These are phyloP conservation scores for Melieria picta DNA, from an alignment of 2,888 invertebrate genomes.

Conservation along the genomic window DNA sequence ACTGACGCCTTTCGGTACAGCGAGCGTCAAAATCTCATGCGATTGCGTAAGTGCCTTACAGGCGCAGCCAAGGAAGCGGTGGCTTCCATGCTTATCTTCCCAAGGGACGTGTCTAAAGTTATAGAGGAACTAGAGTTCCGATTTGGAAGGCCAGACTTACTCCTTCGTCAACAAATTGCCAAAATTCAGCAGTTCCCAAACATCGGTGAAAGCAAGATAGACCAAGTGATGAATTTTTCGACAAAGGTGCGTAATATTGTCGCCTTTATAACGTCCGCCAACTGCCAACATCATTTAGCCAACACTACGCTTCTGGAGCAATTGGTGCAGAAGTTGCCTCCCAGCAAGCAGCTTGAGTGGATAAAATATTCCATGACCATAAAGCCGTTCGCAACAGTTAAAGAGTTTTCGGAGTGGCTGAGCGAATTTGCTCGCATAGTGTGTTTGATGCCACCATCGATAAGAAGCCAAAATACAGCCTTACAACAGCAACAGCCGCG, in stretches of 20 bases:
- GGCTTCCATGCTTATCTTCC: constrained; percentile 29
- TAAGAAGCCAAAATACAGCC: too few relatives aligned
- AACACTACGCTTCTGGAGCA: too few relatives aligned
- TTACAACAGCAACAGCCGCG: too few relatives aligned
- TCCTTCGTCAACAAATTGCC: constrained; percentile 5
- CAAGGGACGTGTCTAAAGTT: constrained; percentile 11
- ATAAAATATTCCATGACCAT: too few relatives aligned
- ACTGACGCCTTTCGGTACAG: constrained; percentile 31
- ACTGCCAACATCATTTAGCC: neutral
- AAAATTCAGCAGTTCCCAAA: constrained; percentile 18
- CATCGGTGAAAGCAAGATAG: constrained; percentile 11
- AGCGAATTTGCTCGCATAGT: too few relatives aligned
- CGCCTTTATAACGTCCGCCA: constrained; percentile 5
- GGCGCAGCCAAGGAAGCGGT: constrained; percentile 33
- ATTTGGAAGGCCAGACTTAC: neutral
- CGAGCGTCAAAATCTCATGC: constrained; percentile 29
- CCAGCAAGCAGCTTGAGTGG: too few relatives aligned
- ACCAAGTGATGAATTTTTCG: constrained; percentile 11
- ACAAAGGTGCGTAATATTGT: constrained; percentile 23
- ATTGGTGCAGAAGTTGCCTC: too few relatives aligned
- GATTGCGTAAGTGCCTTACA: constrained; percentile 24
- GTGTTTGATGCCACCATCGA: too few relatives aligned
- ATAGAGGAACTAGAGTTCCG: constrained; percentile 25
- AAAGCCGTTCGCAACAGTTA: too few relatives aligned
- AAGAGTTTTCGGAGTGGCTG: too few relatives aligned